phyloP scores from a whole-genome alignment of 1,140 invertebrate species.

The Tetragonula clypearis region DNA sequence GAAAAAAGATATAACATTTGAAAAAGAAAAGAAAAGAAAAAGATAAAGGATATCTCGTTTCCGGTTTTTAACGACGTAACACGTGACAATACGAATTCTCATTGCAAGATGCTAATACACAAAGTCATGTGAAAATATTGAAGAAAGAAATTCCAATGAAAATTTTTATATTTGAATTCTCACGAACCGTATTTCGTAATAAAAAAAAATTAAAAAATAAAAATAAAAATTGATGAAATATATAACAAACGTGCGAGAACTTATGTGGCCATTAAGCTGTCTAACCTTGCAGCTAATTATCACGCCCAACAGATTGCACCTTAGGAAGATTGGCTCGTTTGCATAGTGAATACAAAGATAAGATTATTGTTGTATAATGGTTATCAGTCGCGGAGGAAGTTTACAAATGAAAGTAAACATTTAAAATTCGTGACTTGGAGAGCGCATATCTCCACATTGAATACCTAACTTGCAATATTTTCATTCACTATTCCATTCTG shows the following conservation, averaged over 20 bases:
- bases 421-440: constrained; percentile 12
- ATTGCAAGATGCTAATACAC: neutral
- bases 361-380: constrained; percentile 60
- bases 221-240: neutral
- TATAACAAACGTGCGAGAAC: neutral
- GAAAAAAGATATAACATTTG: too few relatives aligned
- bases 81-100: neutral
- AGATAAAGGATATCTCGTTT: neutral
- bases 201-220: neutral
- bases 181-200: too few relatives aligned
- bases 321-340: constrained; percentile 48
- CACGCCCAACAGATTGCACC: constrained; percentile 32
- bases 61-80: neutral
- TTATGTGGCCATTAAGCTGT: neutral
- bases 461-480: neutral
- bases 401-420: constrained; percentile 59
- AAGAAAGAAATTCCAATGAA: too few relatives aligned
- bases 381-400: constrained; percentile 60
- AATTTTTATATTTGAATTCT: too few relatives aligned
- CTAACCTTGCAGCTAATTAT: constrained; percentile 45
- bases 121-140: neutral
- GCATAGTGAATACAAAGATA: constrained; percentile 57
- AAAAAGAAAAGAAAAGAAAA: fast-evolving
- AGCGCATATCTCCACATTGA: neutral
- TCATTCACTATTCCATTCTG: neutral